These are phyloP conservation scores for Abrostola triplasia DNA, from an alignment of 2,888 invertebrate species.

Conservation along the genomic window DNA sequence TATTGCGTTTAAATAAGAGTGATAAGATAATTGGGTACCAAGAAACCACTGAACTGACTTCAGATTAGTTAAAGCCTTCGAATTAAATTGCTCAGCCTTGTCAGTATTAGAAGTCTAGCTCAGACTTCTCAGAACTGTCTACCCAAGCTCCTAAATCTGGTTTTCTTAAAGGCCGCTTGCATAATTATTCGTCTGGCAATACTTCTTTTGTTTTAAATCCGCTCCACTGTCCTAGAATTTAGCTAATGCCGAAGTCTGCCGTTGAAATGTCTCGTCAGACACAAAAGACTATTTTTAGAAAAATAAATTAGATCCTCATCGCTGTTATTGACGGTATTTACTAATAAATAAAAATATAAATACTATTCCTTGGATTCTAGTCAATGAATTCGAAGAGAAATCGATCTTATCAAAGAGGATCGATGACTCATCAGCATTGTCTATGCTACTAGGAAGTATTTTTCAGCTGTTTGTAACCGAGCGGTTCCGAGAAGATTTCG, in stretches of 20 bases:
- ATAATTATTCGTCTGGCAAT: slow-evolving; percentile 33
- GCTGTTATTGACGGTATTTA: neutral
- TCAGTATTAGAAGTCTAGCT: slow-evolving; percentile 54
- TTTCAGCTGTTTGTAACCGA: neutral
- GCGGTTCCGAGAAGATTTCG: neutral
- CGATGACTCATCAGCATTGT: neutral
- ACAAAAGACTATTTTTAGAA: neutral
- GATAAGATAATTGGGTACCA: slow-evolving; percentile 29
- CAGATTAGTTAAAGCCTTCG: slow-evolving; percentile 36
- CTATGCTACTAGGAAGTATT: neutral
- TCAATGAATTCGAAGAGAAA: neutral
- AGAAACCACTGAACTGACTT: slow-evolving; percentile 28
- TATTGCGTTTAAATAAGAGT: slow-evolving; percentile 16
- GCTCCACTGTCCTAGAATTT: slow-evolving; percentile 24
- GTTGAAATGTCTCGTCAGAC: neutral
- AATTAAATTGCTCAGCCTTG: slow-evolving; percentile 48
- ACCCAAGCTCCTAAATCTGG: slow-evolving; percentile 54
- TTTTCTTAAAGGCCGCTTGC: slow-evolving; percentile 48
- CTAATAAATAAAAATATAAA: neutral
- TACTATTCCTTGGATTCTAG: neutral
- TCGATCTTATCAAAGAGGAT: neutral
- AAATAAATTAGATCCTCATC: neutral
- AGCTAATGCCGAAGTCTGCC: neutral
- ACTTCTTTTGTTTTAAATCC: slow-evolving; percentile 41
- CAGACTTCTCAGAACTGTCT: slow-evolving; percentile 61